Conservation (phyloP, 64 coral and sea anemone genomes). For the Montipora efflorescens region DNA sequence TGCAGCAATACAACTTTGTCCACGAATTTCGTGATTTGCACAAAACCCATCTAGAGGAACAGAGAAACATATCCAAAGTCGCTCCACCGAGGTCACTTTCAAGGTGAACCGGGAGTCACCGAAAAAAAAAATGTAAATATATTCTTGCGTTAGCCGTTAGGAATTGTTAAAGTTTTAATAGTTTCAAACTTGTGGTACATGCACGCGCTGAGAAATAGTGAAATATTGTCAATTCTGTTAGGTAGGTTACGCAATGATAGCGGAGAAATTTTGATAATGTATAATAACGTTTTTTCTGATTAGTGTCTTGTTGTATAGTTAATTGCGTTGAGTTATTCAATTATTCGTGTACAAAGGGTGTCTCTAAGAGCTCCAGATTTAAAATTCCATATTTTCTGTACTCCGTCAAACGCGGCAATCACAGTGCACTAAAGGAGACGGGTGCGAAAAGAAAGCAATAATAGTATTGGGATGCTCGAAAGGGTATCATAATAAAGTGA, state of each 20-base stretch:
- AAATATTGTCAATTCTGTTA: neutral
- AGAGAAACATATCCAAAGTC: neutral
- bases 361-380: too few relatives aligned
- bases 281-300: neutral
- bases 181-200: too few relatives aligned
- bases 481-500: too few relatives aligned
- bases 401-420: too few relatives aligned
- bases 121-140: neutral
- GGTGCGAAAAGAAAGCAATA: too few relatives aligned
- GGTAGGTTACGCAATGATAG: neutral
- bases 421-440: too few relatives aligned
- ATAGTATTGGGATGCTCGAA: too few relatives aligned
- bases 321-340: too few relatives aligned
- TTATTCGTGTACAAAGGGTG: too few relatives aligned
- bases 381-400: too few relatives aligned
- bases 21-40: conserved; percentile 25
- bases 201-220: neutral
- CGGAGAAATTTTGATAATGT: neutral
- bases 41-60: conserved; percentile 27
- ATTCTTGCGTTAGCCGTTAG: neutral
- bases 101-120: neutral
- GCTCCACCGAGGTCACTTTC: conserved; percentile 26
- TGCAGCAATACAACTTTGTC: conserved; percentile 61
- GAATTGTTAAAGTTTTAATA: neutral
- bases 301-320: neutral